Base-by-base conservation (phyloP, 2,888 invertebrate genomes). In the Empis livida region DNA sequence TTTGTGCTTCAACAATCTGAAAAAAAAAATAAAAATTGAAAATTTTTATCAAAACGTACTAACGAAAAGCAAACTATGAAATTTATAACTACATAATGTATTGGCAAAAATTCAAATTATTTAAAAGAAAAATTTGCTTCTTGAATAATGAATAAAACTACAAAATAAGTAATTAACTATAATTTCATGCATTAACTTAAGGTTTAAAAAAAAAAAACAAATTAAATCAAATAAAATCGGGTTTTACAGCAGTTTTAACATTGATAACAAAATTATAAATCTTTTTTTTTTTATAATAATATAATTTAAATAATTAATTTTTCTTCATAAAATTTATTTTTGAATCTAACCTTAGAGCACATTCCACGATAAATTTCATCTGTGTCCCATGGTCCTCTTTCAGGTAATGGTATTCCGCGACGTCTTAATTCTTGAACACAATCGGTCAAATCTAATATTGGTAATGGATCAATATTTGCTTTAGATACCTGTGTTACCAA, bases 401-500 rank as follows among this genome's bases (percentile, higher is more conserved):
- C 84, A 52, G 92, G 92, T 65, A 89, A 75, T 55, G 82, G 78
- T 69, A 86, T 82, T 64, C 88, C 89, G 61, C 88, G 81, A 60
- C 91, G 79, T 60, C 85, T 79, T 65, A 93, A 76, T 70, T 92
- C 89, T 60, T 90, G 89, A 59, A 84, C 81, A 61, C 93, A 82
- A 66, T 93, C 92, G 59, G 81, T 79, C 67, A 87, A 76, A 67
- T 85, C 85, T 77, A 94, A 83, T 64, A 94, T 86, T 56, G 81
- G 79, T 62, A 92, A 78, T 8, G 95, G 94, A 73, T 96, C 95
- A 68, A 95, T 77, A 62, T 78, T 76, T 66, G 82, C 76, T 69
- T 79, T 78, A 70, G 85, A 85, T 71, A 94, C 87, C 68, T 84
- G 77, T 61, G 78, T 81, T 65, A 92, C 90, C 76, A 96, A 79